phyloP scores from a whole-genome alignment of 2,113 vertebrate genomes.

The Lanius ludovicianus region DNA sequence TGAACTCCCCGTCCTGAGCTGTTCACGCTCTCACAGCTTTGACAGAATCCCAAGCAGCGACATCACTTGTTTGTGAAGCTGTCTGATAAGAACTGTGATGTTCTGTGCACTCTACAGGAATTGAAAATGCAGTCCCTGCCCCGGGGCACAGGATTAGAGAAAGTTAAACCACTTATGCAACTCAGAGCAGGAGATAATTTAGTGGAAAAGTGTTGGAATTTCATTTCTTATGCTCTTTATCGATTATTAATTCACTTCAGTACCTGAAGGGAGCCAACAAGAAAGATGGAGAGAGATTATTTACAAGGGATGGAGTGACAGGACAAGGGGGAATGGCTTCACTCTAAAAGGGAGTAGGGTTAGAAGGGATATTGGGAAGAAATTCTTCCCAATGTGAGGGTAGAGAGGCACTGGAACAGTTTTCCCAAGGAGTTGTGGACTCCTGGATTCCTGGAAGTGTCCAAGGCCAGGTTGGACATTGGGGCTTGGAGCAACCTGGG shows the following conservation, averaged over 20 bases:
- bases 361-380: too few relatives aligned
- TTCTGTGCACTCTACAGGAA: not conserved
- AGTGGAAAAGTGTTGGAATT: not conserved
- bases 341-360: too few relatives aligned
- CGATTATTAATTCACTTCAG: not conserved
- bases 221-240: not conserved
- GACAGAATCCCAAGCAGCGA: not conserved
- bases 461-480: not conserved
- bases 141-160: not conserved
- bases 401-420: not conserved
- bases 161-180: not conserved
- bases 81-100: not conserved
- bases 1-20: not conserved
- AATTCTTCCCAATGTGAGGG: not conserved
- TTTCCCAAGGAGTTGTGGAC: not conserved
- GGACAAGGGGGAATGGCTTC: not conserved
- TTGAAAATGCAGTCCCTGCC: not conserved
- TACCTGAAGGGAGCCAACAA: not conserved
- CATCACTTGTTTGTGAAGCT: constrained; percentile 3
- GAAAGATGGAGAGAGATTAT: not conserved
- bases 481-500: not conserved
- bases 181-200: not conserved
- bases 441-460: not conserved
- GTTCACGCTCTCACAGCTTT: not conserved
- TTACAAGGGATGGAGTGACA: not conserved